Base-by-base conservation (phyloP, 2,888 invertebrate genomes). In the Pollenia amentaria region DNA sequence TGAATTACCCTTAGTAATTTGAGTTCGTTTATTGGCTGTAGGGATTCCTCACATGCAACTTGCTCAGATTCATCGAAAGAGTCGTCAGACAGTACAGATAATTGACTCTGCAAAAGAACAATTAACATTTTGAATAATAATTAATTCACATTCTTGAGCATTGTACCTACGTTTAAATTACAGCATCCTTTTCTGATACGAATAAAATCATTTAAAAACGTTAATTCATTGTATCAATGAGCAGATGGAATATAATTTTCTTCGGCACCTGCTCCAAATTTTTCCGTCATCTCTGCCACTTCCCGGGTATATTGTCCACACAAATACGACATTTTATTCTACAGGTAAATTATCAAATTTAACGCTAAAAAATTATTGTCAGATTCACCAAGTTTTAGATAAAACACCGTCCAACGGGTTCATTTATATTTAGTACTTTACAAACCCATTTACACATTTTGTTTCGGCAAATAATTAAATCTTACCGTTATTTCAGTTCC, bases 301-400 rank as follows among this genome's bases (percentile, higher is more conserved):
- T 62, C 57, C 14, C 57, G 10, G 8, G 40, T 62, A 8, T 29
- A 40, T 40, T 62, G 40, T 40, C 40, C 29, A 62, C 62, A 16
- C 38, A 62, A 62, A 62, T 60, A 60, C 57, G 29, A 11, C 57
- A 60, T 60, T 38, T 60, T 60, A 53, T 53, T 10, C 1, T 53
- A 18, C 12, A 48, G 11, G 11, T 14, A 3, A 14, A 48, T 8
- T 14, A 48, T 53, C n/a, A n/a, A n/a, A n/a, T n/a, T n/a, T n/a
- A n/a, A n/a, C n/a, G n/a, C n/a, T n/a, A n/a, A n/a, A n/a, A n/a
- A n/a, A n/a, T n/a, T n/a, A n/a, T n/a, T n/a, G n/a, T n/a, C n/a
- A n/a, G n/a, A n/a, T n/a, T n/a, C n/a, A n/a, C n/a, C n/a, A n/a
- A n/a, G n/a, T n/a, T n/a, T n/a, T n/a, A n/a, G n/a, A n/a, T n/a